Percentiles rank a stretch among this genome's conserved stretches.
Conservation (phyloP, 1,140 invertebrate genomes). For the Drosophila leontia region DNA sequence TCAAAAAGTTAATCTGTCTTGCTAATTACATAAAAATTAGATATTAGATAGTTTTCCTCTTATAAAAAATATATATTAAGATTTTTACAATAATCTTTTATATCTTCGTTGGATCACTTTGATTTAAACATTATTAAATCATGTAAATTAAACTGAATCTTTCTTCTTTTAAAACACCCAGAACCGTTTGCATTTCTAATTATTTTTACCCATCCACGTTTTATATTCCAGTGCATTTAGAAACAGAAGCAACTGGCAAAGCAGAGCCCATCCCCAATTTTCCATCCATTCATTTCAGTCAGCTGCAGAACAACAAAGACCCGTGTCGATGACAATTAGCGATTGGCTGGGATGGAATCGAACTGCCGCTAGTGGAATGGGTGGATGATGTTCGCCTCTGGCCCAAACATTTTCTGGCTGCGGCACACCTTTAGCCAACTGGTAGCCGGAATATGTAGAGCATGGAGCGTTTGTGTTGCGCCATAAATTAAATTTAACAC, state of each 20-base stretch:
- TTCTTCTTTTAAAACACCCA: too few species aligned
- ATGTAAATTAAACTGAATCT: too few species aligned
- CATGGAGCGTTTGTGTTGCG: conserved; percentile 73
- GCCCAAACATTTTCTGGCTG: conserved; percentile 46
- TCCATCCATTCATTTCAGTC: conserved; percentile 63
- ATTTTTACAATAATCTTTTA: too few species aligned
- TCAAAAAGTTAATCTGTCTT: not conserved
- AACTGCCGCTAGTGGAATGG: conserved; percentile 23
- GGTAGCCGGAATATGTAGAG: conserved; percentile 74
- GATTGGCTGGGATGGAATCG: conserved; percentile 64
- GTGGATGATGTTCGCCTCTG: conserved; percentile 27
- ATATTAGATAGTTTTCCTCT: not conserved
- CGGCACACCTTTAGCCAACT: conserved; percentile 54
- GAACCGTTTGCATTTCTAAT: too few species aligned
- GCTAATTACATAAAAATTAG: not conserved
- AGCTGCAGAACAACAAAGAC: conserved; percentile 68
- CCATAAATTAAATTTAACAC: conserved; percentile 83
- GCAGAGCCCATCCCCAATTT: conserved; percentile 64
- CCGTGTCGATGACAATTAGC: conserved; percentile 82
- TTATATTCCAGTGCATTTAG: conserved; percentile 12
- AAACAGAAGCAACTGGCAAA: conserved; percentile 14
- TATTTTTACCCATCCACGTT: not conserved
- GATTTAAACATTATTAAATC: too few species aligned
- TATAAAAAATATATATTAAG: not conserved
- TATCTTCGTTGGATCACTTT: too few species aligned